These are phyloP conservation scores for Caenorhabditis afra DNA, from an alignment of 2,888 invertebrate species.

Conservation along the genomic window DNA sequence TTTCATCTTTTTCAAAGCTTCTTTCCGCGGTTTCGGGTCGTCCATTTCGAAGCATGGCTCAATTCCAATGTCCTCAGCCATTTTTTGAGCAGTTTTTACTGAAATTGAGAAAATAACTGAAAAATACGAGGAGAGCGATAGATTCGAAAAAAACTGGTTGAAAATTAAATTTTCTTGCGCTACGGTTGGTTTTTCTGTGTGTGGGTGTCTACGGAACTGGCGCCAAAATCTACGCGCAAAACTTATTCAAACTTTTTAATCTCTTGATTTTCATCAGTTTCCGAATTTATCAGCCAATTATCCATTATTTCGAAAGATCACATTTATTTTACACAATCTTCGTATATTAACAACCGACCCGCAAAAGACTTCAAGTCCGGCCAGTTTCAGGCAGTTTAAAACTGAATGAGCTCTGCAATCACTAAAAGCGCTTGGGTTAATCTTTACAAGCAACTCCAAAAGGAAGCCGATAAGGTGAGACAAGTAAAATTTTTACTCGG, in stretches of 20 bases:
- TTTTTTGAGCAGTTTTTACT: conserved; percentile 46
- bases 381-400: conserved; percentile 10
- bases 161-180: neutral
- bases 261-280: conserved; percentile 17
- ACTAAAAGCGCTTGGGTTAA: conserved; percentile 71
- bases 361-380: neutral
- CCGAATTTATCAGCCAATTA: conserved; percentile 13
- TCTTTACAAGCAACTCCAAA: conserved; percentile 77
- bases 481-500: conserved; percentile 10
- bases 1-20: conserved; percentile 56
- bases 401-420: conserved; percentile 64
- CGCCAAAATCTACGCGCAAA: conserved; percentile 21
- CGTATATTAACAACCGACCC: too few relatives aligned
- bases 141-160: conserved; percentile 9
- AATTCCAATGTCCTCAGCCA: conserved; percentile 66
- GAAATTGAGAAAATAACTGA: conserved; percentile 27
- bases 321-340: neutral
- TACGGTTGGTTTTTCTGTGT: conserved; percentile 14
- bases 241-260: too few relatives aligned
- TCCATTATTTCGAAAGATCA: conserved; percentile 1
- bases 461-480: conserved; percentile 74
- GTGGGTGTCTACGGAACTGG: neutral
- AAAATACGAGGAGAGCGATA: conserved; percentile 11
- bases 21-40: conserved; percentile 48
- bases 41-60: conserved; percentile 64